Base-by-base conservation (phyloP, 2,113 vertebrate genomes). In the Corythaeola cristata region DNA sequence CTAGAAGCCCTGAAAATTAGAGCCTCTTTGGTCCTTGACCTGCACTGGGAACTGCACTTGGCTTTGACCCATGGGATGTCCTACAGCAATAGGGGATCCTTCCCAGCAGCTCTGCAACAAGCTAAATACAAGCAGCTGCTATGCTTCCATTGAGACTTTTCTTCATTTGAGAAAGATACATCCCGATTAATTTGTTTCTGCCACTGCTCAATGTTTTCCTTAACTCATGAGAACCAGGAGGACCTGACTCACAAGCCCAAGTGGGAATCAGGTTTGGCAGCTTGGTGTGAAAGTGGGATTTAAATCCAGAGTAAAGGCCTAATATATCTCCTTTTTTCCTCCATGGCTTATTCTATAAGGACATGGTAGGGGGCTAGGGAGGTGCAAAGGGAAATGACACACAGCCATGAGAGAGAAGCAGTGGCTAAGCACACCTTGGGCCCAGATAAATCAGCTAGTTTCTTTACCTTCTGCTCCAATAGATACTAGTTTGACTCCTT, bases 401-500 rank as follows among this genome's bases (percentile, higher is more conserved):
- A 15, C 8, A 58, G 56, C 30, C 4, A 1, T 15, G 30, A 85
- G 80, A 86, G 47, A 89, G 89, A 76, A 15, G 24, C 17, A 68
- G 59, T 0, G 3, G 41, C 55, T 58, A 74, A 76, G 41, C 66
- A 72, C 32, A 78, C 62, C 56, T 82, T 62, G 53, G 37, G 32
- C 53, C 33, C 52, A 44, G 37, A 74, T 32, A 74, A 37, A 80
- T 39, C 58, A 66, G 47, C 27, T 63, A 55, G 13, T 37, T 91
- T 60, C 85, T 98, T 97, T 98, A 99, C 99, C 99, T 97, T 99
- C 99, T 17, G 99, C 99, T 96, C 99, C 99, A 27, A 99, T 99
- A 56, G 99, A 99, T 50, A 99, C 99, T 94, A 99, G 98, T 92
- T 99, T 99, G 95, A 99, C 99, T 85, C 99, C 99, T 98, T 99